Percentiles rank a stretch among this genome's conserved stretches.
Conservation (phyloP, 2,113 vertebrate genomes). For the Erinaceus europaeus region DNA sequence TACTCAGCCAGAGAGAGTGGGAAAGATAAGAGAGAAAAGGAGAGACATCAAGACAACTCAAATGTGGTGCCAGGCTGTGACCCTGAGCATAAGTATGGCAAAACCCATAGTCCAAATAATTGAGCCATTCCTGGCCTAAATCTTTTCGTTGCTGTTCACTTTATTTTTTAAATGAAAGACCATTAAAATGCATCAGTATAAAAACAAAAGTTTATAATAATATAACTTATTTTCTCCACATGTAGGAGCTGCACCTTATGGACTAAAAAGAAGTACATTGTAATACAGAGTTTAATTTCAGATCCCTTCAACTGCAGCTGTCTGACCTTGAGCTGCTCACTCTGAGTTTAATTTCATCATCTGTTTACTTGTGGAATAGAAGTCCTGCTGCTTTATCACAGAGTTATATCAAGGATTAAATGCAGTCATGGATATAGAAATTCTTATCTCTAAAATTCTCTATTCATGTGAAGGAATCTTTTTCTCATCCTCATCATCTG, state of each 20-base stretch:
- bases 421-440: slow-evolving; percentile 18
- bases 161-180: no score
- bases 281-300: not conserved
- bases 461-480: not conserved
- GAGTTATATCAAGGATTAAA: slow-evolving; percentile 48
- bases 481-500: not conserved
- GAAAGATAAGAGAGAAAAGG: no score
- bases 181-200: no score
- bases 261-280: not conserved
- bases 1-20: no score
- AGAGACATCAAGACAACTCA: no score
- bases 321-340: slow-evolving; percentile 26
- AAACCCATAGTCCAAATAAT: no score
- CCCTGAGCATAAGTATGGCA: no score
- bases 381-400: slow-evolving; percentile 30
- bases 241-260: not conserved
- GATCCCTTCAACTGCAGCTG: not conserved
- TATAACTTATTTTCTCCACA: not conserved
- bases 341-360: not conserved
- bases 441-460: slow-evolving; percentile 22
- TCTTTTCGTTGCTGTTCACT: no score
- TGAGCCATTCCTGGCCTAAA: no score
- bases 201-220: not conserved
- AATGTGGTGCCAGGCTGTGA: no score
- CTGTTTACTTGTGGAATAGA: not conserved